These are phyloP conservation scores for Bradypodion pumilum DNA, from an alignment of 2,797 vertebrate genomes.

Conservation along the genomic window DNA sequence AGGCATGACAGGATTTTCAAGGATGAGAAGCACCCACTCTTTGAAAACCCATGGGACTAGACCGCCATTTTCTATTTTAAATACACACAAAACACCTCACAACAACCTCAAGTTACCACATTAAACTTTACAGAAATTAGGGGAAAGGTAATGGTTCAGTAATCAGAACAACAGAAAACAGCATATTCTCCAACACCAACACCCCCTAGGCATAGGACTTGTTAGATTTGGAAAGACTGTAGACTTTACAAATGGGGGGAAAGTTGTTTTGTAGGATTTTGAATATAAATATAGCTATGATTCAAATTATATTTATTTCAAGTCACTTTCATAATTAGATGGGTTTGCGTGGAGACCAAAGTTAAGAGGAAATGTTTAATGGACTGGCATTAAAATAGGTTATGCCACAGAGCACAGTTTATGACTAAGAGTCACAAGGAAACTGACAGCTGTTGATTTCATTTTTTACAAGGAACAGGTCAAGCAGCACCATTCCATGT, in stretches of 20 bases:
- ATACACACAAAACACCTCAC: background rate
- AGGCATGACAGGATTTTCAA: constrained; percentile 12
- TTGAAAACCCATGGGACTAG: background rate
- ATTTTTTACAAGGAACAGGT: background rate
- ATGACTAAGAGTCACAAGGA: background rate
- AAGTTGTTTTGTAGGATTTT: background rate
- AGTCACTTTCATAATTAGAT: background rate
- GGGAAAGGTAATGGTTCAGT: background rate
- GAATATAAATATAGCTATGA: background rate
- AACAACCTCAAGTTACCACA: background rate
- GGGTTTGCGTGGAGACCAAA: background rate
- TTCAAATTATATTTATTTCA: background rate
- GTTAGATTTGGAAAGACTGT: background rate
- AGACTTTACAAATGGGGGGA: background rate
- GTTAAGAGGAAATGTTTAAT: background rate
- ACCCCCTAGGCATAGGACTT: background rate
- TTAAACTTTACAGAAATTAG: background rate
- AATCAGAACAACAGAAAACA: background rate
- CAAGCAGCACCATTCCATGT: background rate
- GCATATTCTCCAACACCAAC: background rate
- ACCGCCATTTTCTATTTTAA: constrained; percentile 4
- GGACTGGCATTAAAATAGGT: background rate
- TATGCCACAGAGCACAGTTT: background rate
- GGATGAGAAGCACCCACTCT: constrained; percentile 3
- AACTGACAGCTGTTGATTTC: background rate